Conservation (phyloP, 2,888 invertebrate species). For the Trichopria drosophilae region DNA sequence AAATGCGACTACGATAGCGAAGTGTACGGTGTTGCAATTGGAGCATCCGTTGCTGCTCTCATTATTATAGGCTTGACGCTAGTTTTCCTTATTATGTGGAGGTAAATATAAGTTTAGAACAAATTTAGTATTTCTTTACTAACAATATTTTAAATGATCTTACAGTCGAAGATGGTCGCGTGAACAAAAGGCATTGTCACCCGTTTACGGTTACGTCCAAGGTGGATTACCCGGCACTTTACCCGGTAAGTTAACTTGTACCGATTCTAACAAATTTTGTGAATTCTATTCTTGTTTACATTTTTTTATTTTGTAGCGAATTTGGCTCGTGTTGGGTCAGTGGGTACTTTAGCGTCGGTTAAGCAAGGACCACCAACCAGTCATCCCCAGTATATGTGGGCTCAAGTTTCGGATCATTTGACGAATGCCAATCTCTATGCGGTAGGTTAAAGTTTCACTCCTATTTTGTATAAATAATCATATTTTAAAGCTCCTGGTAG, state of each 20-base stretch:
- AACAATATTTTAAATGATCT: conserved; percentile 17
- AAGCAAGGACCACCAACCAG: conserved; percentile 55
- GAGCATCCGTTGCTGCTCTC: conserved; percentile 85
- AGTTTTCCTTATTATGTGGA: conserved; percentile 88
- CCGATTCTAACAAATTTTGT: too few species aligned
- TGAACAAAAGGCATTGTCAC: conserved; percentile 82
- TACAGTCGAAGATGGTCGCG: conserved; percentile 84
- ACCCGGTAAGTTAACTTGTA: conserved; percentile 41
- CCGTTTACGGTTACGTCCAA: conserved; percentile 86
- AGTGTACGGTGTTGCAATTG: conserved; percentile 87
- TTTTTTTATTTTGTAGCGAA: conserved; percentile 39
- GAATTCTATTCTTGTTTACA: too few species aligned
- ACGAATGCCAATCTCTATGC: conserved; percentile 83
- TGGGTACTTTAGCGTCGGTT: conserved; percentile 53
- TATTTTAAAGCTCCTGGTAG: too few species aligned
- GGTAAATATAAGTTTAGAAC: conserved; percentile 60
- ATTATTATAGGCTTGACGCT: conserved; percentile 86
- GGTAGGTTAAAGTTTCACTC: conserved; percentile 62
- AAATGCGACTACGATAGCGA: conserved; percentile 91
- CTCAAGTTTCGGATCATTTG: conserved; percentile 83
- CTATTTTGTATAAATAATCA: too few species aligned
- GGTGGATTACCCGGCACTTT: conserved; percentile 57
- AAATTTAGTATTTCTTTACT: neutral
- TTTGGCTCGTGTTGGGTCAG: conserved; percentile 53
- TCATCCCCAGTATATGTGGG: conserved; percentile 77